Percentiles rank a stretch among this genome's conserved stretches.
Evolutionary conservation across 1,140 invertebrate genomes (phyloP).

Genomic region (Meloidogyne hapla): DNA sequence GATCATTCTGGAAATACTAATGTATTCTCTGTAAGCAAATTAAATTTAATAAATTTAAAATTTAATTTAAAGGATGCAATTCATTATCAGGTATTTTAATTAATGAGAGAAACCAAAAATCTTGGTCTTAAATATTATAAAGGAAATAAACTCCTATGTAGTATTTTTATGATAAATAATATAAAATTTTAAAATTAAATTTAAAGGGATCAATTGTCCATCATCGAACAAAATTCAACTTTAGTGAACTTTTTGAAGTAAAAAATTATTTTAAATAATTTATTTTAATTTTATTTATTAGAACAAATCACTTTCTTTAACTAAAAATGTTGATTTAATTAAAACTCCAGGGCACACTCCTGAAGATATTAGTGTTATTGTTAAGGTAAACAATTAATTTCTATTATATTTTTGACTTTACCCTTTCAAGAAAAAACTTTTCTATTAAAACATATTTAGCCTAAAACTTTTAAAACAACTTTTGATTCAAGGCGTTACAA

Average conservation of each 20-base stretch:
- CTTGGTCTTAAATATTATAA: no score
- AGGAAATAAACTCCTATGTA: no score
- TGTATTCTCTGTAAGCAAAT: background rate
- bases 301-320: conserved; percentile 53
- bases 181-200: no score
- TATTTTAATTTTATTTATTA: conserved; percentile 27
- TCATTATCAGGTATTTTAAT: conserved; percentile 48
- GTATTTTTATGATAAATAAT: no score
- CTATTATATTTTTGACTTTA: no score
- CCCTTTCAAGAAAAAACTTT: no score
- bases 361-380: conserved; percentile 57
- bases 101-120: no score
- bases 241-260: conserved; percentile 57
- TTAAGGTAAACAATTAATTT: no score
- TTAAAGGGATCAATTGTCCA: conserved; percentile 43
- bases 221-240: conserved; percentile 54
- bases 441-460: no score
- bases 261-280: background rate
- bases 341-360: conserved; percentile 58
- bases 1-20: background rate
- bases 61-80: conserved; percentile 54
- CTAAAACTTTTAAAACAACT: no score
- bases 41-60: background rate
- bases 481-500: no score
- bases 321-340: conserved; percentile 53